A percentile compares a stretch with the other conserved stretches of the same genome.
phyloP scores from a whole-genome alignment of 2,113 vertebrate species.

The Leptocoma aspasia region DNA sequence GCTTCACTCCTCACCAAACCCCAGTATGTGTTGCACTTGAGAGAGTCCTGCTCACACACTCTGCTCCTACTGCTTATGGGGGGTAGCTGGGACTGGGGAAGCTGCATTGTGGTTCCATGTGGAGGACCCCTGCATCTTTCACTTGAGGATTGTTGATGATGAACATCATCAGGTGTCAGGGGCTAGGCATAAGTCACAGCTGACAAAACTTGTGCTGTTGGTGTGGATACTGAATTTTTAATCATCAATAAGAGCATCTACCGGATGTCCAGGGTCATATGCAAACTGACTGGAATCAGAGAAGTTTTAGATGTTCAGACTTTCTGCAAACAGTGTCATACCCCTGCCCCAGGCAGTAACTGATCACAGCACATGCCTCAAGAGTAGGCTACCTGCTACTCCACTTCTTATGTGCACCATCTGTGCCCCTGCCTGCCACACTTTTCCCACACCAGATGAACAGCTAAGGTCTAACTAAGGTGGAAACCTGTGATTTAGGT shows the following conservation, averaged over 20 bases:
- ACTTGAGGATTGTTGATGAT: neutral
- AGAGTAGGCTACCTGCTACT: neutral
- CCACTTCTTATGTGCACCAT: neutral
- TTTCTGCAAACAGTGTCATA: neutral
- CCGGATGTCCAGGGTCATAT: neutral
- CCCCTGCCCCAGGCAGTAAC: neutral
- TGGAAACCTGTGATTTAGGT: neutral
- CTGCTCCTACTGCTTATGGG: neutral
- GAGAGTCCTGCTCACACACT: neutral
- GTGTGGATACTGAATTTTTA: neutral
- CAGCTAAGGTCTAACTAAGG: neutral
- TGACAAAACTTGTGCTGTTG: neutral
- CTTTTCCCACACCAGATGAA: neutral
- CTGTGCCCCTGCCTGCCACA: neutral
- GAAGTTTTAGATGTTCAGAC: neutral
- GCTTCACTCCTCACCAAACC: neutral
- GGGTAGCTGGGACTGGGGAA: neutral
- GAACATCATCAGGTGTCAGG: neutral
- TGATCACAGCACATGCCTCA: neutral
- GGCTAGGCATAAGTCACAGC: neutral
- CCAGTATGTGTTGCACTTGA: neutral
- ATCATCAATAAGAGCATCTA: accelerated
- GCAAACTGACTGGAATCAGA: neutral
- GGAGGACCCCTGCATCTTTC: neutral
- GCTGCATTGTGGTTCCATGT: neutral